Base-by-base conservation (phyloP, 2,797 vertebrate genomes). In the Brachymystax lenok region DNA sequence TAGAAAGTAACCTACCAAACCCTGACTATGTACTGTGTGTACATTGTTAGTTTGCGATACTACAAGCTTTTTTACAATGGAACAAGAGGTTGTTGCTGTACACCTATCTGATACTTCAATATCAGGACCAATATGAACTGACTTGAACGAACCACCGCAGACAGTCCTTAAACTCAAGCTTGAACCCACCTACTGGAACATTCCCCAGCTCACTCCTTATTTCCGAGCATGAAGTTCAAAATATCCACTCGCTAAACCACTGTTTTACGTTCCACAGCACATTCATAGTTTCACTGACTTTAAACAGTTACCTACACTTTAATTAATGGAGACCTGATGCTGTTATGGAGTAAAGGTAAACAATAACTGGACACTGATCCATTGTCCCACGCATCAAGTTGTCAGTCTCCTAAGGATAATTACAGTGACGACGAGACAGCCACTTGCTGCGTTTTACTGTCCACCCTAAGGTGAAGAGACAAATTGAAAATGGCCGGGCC, bases 401-500 rank as follows among this genome's bases (percentile, higher is more conserved):
- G 30, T 76, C 75, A 78, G 59, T 73, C 73, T 74, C 51, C 54
- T 59, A 12, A 8, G 28, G 71, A 74, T 82, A 75, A 82, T 83
- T 81, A 82, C 67, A 40, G 61, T 51, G 72, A 75, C 63, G 74
- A 74, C 28, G 28, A 69, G 40, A 81, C 17, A 52, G 76, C 77
- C 74, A 68, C 68, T 79, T 8, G 28, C 77, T 68, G 74, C 19
- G 51, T 59, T 73, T 69, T 82, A 69, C 52, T 70, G 77, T 77
- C 50, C 35, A 69, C 64, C 64, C 78, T 82, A 54, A 69, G 77
- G 76, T 79, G 74, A 83, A 27, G 72, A 71, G 73, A 74, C 63
- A 84, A 84, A 82, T 77, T 80, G 74, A 56, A 87, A 83, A 79
- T 82, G 78, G 75, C 74, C 50, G 64, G 75, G 63, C 64, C 63